Evolutionary conservation across 2,797 vertebrate genomes (phyloP).

Genomic region (Tragelaphus oryx): DNA sequence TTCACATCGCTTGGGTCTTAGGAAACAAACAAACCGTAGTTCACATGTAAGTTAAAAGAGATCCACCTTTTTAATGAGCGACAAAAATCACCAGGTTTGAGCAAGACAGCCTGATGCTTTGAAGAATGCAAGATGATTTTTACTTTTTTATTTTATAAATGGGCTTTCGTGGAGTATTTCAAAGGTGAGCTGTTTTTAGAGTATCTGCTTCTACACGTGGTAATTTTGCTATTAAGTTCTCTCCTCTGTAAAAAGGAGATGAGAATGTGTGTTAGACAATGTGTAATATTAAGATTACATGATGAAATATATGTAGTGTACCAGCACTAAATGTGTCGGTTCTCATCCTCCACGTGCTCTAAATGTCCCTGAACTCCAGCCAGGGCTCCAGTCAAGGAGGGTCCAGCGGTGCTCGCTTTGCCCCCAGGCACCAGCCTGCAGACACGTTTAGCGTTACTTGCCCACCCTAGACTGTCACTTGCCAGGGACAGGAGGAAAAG

Average conservation of each 20-base stretch:
- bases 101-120: not conserved
- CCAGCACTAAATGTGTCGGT: not conserved
- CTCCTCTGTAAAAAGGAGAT: not conserved
- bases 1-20: not conserved
- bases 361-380: not conserved
- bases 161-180: not conserved
- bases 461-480: not conserved
- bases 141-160: not conserved
- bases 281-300: not conserved
- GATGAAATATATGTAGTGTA: accelerated
- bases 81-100: not conserved
- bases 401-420: accelerated
- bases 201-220: not conserved
- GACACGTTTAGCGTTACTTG: accelerated
- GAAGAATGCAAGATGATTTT: not conserved
- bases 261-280: not conserved
- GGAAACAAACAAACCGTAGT: not conserved
- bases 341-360: not conserved
- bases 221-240: not conserved
- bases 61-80: not conserved
- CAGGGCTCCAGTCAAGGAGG: accelerated
- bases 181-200: not conserved
- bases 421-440: accelerated
- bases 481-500: not conserved
- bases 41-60: not conserved